These are phyloP conservation scores for Ptychochromis oligacanthus DNA, from an alignment of 2,113 vertebrate species.

Conservation along the genomic window DNA sequence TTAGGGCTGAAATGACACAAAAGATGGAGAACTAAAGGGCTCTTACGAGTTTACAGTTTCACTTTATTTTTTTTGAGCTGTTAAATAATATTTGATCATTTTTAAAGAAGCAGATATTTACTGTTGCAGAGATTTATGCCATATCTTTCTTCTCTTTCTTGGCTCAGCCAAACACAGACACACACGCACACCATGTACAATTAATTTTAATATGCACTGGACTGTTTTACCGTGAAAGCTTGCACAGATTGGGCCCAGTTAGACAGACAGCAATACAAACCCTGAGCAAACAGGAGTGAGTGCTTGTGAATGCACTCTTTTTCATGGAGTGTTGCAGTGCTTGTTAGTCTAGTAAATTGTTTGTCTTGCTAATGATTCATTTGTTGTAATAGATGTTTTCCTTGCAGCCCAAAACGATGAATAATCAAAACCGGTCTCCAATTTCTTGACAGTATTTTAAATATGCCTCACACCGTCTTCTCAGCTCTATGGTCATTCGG, in stretches of 20 bases:
- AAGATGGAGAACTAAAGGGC: not conserved
- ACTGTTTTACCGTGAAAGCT: constrained; percentile 30
- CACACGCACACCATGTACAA: not conserved
- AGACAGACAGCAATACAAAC: not conserved
- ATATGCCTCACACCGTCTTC: constrained; percentile 32
- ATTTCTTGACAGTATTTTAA: constrained; percentile 53
- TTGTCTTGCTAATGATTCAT: constrained; percentile 49
- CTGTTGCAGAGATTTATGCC: not conserved
- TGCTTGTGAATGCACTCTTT: constrained; percentile 17
- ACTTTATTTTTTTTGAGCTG: constrained; percentile 1
- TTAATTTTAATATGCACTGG: constrained; percentile 27
- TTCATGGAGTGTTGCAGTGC: constrained; percentile 25
- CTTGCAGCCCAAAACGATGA: constrained; percentile 28
- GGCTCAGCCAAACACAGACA: not conserved
- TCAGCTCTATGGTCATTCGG: not conserved
- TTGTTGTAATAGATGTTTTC: constrained; percentile 56
- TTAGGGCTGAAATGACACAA: not conserved
- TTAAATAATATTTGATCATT: constrained; percentile 18
- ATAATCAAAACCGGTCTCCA: constrained; percentile 47
- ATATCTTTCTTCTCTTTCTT: not conserved
- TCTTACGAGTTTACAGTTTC: not conserved
- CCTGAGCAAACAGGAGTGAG: constrained; percentile 13
- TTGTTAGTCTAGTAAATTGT: constrained; percentile 47
- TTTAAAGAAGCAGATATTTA: not conserved
- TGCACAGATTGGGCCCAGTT: not conserved